phyloP scores from a whole-genome alignment of 1,140 invertebrate species.

The Drosophila novamexicana region DNA sequence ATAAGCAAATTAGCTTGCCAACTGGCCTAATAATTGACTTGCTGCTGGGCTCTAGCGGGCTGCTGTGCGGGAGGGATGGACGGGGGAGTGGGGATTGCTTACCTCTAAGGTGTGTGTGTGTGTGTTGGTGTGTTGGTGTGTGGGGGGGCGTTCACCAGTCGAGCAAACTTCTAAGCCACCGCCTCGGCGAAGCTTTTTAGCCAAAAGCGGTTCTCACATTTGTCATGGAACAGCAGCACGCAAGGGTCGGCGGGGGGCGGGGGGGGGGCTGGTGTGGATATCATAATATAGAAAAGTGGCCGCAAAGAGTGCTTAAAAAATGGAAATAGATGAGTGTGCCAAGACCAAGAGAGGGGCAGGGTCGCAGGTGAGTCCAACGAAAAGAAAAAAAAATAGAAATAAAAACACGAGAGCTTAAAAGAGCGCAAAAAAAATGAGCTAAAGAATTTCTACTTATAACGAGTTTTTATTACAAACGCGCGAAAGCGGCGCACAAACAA shows the following conservation, averaged over 20 bases:
- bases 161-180: constrained; percentile 67
- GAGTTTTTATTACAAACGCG: constrained; percentile 81
- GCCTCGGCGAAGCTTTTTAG: constrained; percentile 42
- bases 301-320: constrained; percentile 78
- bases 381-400: background rate
- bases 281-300: constrained; percentile 81
- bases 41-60: constrained; percentile 7
- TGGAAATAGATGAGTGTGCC: constrained; percentile 64
- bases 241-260: background rate
- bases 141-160: constrained; percentile 61
- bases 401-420: constrained; percentile 2
- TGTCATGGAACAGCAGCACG: constrained; percentile 59
- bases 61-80: background rate
- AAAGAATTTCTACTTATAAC: constrained; percentile 82
- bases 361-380: constrained; percentile 1
- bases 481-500: constrained; percentile 64
- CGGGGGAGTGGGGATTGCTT: background rate
- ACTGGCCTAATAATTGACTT: constrained; percentile 56
- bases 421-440: constrained; percentile 32
- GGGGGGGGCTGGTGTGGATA: constrained; percentile 18
- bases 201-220: constrained; percentile 78
- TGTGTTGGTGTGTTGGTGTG: background rate
- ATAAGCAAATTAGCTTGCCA: constrained; percentile 76
- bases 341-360: constrained; percentile 9
- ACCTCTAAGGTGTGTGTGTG: constrained; percentile 7